Percentiles rank a stretch among this genome's conserved stretches.
These are phyloP conservation scores for Gastracanthus pulcherrimus DNA, from an alignment of 2,888 invertebrate species.

Conservation along the genomic window DNA sequence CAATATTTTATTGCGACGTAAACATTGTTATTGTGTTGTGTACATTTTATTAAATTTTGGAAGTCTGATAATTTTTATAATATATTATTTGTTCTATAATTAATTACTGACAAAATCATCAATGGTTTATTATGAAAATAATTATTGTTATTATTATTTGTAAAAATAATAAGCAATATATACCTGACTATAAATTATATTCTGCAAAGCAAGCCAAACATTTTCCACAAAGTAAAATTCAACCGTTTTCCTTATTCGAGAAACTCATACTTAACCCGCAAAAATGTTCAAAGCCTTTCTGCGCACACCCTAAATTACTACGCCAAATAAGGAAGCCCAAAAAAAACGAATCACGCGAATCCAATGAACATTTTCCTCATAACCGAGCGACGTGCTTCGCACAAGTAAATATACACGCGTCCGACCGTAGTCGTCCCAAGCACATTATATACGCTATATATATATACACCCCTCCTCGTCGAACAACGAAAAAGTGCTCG, in stretches of 20 bases:
- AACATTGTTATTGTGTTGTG: too few species aligned
- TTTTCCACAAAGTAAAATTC: not conserved
- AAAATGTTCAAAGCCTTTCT: not conserved
- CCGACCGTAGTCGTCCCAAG: not conserved
- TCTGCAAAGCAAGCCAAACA: not conserved
- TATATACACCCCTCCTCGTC: not conserved
- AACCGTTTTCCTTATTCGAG: not conserved
- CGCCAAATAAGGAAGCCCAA: not conserved
- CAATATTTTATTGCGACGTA: not conserved
- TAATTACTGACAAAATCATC: too few species aligned
- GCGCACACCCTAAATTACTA: not conserved
- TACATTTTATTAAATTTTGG: too few species aligned
- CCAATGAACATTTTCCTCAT: not conserved
- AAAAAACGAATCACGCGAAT: not conserved
- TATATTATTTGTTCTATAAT: too few species aligned
- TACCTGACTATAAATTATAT: too few species aligned
- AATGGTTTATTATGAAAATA: too few species aligned
- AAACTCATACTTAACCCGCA: not conserved
- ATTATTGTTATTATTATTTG: too few species aligned
- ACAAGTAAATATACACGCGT: not conserved
- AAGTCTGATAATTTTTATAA: too few species aligned
- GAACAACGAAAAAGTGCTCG: slow-evolving; percentile 10
- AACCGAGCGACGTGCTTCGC: not conserved
- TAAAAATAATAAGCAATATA: too few species aligned
- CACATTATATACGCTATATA: not conserved